phyloP scores from a whole-genome alignment of 1,140 invertebrate genomes.

The Teleopsis dalmanni region DNA sequence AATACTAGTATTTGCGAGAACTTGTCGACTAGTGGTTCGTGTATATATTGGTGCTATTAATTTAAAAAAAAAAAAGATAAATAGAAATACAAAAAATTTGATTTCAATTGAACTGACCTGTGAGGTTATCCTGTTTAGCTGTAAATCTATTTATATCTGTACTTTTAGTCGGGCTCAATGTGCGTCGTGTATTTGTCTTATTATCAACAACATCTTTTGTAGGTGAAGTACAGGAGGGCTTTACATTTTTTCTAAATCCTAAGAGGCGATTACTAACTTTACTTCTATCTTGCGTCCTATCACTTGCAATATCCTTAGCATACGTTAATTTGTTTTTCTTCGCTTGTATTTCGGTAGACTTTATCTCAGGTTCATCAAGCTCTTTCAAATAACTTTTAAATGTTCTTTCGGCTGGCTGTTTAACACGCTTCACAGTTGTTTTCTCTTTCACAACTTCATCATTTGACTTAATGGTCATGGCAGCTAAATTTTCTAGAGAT shows the following conservation, averaged over 20 bases:
- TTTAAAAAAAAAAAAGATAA: not conserved
- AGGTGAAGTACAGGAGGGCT: not conserved
- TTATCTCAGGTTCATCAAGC: too few relatives aligned
- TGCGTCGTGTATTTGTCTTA: slow-evolving; percentile 4
- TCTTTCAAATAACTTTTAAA: slow-evolving; percentile 11
- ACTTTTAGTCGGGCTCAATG: slow-evolving; percentile 10
- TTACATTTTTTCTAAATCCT: not conserved
- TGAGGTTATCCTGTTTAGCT: slow-evolving; percentile 2
- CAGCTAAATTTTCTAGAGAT: slow-evolving; percentile 27
- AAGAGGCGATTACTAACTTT: too few relatives aligned
- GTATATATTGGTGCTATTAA: not conserved
- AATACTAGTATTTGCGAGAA: slow-evolving; percentile 5
- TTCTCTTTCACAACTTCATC: slow-evolving; percentile 1
- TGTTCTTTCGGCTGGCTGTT: slow-evolving; percentile 7
- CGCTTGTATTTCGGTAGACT: not conserved
- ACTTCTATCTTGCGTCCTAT: not conserved
- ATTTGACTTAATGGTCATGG: too few relatives aligned
- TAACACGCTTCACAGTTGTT: not conserved
- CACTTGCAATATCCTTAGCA: not conserved
- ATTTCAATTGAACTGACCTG: slow-evolving; percentile 1
- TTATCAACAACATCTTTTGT: slow-evolving; percentile 1
- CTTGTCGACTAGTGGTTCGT: slow-evolving; percentile 4
- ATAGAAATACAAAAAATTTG: not conserved
- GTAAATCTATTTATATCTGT: slow-evolving; percentile 10
- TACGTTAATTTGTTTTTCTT: not conserved